Evolutionary conservation across 2,888 invertebrate species (phyloP).

Genomic region (Stenichneumon culpator): DNA sequence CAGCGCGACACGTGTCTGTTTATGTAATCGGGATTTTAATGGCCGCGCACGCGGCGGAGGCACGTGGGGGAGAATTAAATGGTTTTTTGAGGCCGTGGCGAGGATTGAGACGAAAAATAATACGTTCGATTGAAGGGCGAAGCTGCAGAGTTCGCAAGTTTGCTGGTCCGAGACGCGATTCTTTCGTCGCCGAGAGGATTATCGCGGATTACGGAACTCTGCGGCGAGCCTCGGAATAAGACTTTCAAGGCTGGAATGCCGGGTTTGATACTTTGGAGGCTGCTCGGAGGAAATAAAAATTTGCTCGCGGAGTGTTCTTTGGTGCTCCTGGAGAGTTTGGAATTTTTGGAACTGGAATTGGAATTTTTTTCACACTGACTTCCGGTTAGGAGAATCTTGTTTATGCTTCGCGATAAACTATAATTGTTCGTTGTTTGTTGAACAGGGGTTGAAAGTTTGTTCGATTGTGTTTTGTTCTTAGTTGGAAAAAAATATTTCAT

Average conservation of each 20-base stretch:
- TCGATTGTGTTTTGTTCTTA: not conserved
- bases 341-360: not conserved
- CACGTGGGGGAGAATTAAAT: constrained; percentile 35
- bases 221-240: not conserved
- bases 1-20: not conserved
- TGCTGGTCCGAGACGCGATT: not conserved
- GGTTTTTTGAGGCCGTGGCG: not conserved
- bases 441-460: not conserved
- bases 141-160: not conserved
- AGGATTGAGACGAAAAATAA: constrained; percentile 15
- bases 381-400: not conserved
- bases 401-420: not conserved
- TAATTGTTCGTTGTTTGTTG: not conserved
- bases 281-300: not conserved
- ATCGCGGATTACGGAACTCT: constrained; percentile 53
- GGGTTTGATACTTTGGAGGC: not conserved
- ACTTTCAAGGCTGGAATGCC: not conserved
- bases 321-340: too few relatives aligned
- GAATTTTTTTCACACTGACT: not conserved
- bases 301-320: not conserved
- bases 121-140: not conserved
- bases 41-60: not conserved
- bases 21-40: constrained; percentile 14
- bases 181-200: constrained; percentile 6
- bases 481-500: too few relatives aligned